A percentile compares a stretch with the other conserved stretches of the same genome.
phyloP scores from a whole-genome alignment of 2,113 vertebrate genomes.

The Aleadryas rufinucha region DNA sequence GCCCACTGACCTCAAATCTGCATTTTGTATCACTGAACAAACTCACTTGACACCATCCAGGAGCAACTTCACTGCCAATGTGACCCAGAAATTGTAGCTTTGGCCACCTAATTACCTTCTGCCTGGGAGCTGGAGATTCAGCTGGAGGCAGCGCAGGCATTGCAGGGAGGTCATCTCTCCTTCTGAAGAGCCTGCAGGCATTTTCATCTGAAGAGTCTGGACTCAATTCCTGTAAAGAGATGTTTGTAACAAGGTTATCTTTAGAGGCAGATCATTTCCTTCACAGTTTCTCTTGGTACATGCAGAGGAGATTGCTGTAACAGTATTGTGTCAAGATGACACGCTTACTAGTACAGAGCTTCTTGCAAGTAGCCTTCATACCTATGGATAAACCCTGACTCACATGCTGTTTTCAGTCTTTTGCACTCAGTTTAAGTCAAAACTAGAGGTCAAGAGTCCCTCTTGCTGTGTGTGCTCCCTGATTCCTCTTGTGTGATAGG shows the following conservation, averaged over 20 bases:
- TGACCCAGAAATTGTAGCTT: neutral
- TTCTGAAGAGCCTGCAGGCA: neutral
- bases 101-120: neutral
- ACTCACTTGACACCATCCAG: neutral
- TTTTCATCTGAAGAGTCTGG: neutral
- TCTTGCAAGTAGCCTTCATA: neutral
- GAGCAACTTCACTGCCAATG: neutral
- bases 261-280: neutral
- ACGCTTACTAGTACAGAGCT: neutral
- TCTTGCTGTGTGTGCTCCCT: neutral
- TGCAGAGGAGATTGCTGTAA: neutral
- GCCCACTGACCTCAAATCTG: neutral
- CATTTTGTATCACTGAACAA: neutral
- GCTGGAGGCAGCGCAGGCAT: fast-evolving
- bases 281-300: neutral
- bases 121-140: neutral
- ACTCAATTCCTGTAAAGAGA: neutral
- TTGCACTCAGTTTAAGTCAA: neutral
- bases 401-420: neutral
- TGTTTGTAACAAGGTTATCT: neutral
- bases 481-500: fast-evolving
- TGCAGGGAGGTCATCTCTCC: neutral
- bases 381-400: neutral
- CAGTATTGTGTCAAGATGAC: neutral
- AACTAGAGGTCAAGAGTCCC: neutral